Percentiles rank a stretch among this genome's conserved stretches.
These are phyloP conservation scores for Beroe ovata DNA, from an alignment of 37 sponge, comb jelly and placozoan species.

Conservation along the genomic window DNA sequence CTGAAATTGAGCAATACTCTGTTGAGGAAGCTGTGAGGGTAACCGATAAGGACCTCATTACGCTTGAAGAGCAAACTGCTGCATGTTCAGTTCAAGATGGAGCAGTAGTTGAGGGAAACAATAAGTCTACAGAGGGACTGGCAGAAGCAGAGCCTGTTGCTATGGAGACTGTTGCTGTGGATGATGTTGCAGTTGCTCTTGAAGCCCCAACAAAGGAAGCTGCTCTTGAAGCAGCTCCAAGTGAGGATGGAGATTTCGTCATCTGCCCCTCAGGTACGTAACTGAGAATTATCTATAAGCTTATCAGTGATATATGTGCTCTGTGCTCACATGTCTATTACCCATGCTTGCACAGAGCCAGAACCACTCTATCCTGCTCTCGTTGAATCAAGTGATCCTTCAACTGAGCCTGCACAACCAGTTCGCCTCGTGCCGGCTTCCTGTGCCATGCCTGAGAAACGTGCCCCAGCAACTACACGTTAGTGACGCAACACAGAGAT, in stretches of 20 bases:
- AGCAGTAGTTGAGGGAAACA: not conserved
- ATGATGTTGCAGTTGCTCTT: not conserved
- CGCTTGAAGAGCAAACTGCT: constrained; percentile 34
- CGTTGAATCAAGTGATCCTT: not conserved
- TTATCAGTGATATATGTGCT: too few relatives aligned
- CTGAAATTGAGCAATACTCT: not conserved
- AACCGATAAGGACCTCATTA: constrained; percentile 18
- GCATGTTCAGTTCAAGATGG: not conserved
- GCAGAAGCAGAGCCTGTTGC: not conserved
- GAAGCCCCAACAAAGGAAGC: not conserved
- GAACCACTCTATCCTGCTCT: not conserved
- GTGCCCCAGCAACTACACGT: too few relatives aligned
- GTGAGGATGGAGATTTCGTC: not conserved
- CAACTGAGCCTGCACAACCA: not conserved
- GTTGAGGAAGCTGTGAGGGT: not conserved
- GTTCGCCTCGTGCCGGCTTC: not conserved
- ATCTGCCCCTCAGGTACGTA: not conserved
- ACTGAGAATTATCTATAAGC: too few relatives aligned
- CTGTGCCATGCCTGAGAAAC: not conserved
- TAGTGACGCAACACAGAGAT: too few relatives aligned
- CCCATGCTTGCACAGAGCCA: not conserved
- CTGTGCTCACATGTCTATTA: too few relatives aligned
- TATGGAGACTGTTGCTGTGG: not conserved
- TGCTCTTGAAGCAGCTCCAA: not conserved
- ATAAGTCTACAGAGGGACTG: not conserved